Percentiles rank a stretch among this genome's conserved stretches.
Conservation (phyloP, 2,797 vertebrate species). For the Loriculus beryllinus region DNA sequence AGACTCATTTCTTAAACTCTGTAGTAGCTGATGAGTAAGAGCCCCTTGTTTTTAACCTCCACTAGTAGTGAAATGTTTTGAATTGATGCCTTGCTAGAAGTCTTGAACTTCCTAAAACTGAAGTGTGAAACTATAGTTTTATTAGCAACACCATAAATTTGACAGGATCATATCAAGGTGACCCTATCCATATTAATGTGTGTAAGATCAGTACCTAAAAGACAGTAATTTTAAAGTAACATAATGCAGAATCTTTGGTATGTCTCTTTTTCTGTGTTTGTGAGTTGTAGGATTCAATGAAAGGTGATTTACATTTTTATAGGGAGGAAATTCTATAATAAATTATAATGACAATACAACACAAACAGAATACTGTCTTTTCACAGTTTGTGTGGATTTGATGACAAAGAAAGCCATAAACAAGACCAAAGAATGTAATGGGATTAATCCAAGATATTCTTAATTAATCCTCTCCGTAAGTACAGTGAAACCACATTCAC, state of each 20-base stretch:
- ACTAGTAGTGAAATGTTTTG: background rate
- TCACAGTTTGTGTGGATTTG: background rate
- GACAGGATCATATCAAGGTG: background rate
- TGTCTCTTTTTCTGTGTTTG: background rate
- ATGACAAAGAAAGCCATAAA: constrained; percentile 18
- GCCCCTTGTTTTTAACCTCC: background rate
- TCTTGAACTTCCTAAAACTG: background rate
- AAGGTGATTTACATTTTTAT: background rate
- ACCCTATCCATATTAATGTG: background rate
- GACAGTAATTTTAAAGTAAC: background rate
- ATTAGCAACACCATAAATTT: background rate
- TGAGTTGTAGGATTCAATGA: background rate
- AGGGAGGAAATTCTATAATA: background rate
- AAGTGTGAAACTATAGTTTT: background rate
- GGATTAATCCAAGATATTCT: constrained; percentile 60
- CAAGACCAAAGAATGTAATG: constrained; percentile 26
- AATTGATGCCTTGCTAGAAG: background rate
- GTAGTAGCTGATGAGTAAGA: background rate
- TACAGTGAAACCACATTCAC: constrained; percentile 45
- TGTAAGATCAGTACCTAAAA: background rate
- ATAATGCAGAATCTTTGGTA: background rate
- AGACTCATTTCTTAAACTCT: background rate
- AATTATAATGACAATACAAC: background rate
- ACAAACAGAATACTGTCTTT: background rate
- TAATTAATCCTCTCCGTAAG: constrained; percentile 44